These are phyloP conservation scores for Spisula solida DNA, from an alignment of 2,888 invertebrate genomes.

Conservation along the genomic window DNA sequence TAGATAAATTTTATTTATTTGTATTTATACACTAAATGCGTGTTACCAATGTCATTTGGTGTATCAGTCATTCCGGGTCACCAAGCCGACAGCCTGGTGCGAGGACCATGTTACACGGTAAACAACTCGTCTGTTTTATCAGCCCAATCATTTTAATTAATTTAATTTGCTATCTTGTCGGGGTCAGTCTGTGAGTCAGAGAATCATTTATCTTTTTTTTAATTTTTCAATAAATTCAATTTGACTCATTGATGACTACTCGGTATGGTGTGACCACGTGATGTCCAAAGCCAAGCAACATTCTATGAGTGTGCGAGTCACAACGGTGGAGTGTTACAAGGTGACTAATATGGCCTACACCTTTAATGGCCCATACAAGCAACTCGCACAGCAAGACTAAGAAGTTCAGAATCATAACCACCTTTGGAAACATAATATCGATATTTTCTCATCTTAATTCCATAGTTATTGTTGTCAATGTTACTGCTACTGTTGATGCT, in stretches of 20 bases:
- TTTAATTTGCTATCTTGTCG: slow-evolving; percentile 9
- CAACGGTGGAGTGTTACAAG: too few relatives aligned
- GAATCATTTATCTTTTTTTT: background rate
- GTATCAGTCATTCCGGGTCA: background rate
- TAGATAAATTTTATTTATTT: slow-evolving; percentile 26
- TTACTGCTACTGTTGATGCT: too few relatives aligned
- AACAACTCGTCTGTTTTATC: background rate
- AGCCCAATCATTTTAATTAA: background rate
- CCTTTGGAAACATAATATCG: too few relatives aligned
- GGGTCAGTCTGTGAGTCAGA: slow-evolving; percentile 8
- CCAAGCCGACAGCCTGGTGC: background rate
- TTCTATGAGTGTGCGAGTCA: too few relatives aligned
- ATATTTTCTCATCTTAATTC: too few relatives aligned
- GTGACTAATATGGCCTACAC: too few relatives aligned
- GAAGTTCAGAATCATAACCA: too few relatives aligned
- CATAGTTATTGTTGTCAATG: too few relatives aligned
- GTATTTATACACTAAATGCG: background rate
- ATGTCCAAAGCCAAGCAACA: too few relatives aligned
- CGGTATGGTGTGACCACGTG: too few relatives aligned
- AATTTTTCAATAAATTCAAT: background rate
- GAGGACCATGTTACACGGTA: background rate
- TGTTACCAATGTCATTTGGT: background rate
- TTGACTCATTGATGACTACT: background rate
- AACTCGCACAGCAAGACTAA: too few relatives aligned
- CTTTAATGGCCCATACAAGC: too few relatives aligned